Base-by-base conservation (phyloP, 1,140 invertebrate genomes). In the Neotoxoptera formosana region DNA sequence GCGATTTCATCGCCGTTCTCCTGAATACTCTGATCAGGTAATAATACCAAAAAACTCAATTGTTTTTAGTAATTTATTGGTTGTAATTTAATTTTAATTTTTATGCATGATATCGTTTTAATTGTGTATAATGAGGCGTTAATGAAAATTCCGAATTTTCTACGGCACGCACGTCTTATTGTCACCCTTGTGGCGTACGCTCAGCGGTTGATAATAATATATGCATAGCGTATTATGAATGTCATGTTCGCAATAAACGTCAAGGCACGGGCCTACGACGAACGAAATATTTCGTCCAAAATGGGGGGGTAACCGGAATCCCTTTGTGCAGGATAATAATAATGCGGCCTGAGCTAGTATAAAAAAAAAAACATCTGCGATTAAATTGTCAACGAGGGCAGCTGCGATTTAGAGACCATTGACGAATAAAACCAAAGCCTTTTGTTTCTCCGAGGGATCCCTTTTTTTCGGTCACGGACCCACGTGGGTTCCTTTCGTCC, bases 371-470 rank as follows among this genome's bases (percentile, higher is more conserved):
- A 93, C 91, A 93, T 93, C 91, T 93, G 91, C 91, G 91, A 93
- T 93, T 93, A 93, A 93, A 93, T 93, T 93, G 91, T 93, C 91
- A 93, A 93, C 91, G 91, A 81, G 91, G 91, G 76, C 91, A 93
- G 91, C 91, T 93, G 91, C 91, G 91, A 93, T 93, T 93, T 93
- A 84, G 91, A 93, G 81, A 53, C 91, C 67, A 93, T 93, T 83
- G 76, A 93, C 25, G 47, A 93, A 91, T 47, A 91, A 81, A 91
- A 91, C 90, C 41, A 47, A 91, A 84, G 76, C 91, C 91, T 93
- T 93, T 93, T 93, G 91, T 93, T 93, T 93, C 81, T 83, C 20
- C 8, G 34, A 84, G 91, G 91, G 47, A 53, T 53, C 53, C 53
- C 76, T 84, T 93, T 91, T 92, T 93, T 84, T 81, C 6, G 51